Evolutionary conservation across 92 coral and sea anemone genomes (phyloP).

Genomic region (Ricordea florida): DNA sequence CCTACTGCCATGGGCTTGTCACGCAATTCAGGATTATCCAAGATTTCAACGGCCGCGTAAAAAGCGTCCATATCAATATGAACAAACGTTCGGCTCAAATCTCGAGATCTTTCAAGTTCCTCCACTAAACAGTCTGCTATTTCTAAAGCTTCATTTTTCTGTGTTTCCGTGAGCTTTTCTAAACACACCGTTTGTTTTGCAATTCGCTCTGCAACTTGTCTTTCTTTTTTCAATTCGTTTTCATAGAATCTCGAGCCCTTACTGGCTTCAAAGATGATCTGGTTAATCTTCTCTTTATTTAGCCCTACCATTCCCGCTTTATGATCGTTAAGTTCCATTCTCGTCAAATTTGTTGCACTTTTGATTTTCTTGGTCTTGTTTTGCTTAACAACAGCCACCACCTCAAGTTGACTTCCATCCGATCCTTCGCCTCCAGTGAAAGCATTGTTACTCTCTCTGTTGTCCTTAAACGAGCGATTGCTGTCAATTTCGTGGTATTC

Average conservation of each 20-base stretch:
- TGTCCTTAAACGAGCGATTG: not conserved
- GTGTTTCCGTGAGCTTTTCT: slow-evolving; percentile 55
- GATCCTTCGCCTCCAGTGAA: not conserved
- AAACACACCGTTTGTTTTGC: slow-evolving; percentile 55
- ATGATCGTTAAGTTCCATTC: slow-evolving; percentile 94
- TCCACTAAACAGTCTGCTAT: slow-evolving; percentile 67
- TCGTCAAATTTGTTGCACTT: slow-evolving; percentile 49
- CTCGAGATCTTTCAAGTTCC: slow-evolving; percentile 85
- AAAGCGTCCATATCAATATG: slow-evolving; percentile 99
- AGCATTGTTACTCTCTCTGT: not conserved
- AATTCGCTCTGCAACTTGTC: slow-evolving; percentile 85
- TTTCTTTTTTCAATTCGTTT: slow-evolving; percentile 85
- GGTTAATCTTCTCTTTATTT: slow-evolving; percentile 88
- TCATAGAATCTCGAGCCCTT: slow-evolving; percentile 96
- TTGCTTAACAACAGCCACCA: not conserved
- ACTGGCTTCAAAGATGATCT: slow-evolving; percentile 93
- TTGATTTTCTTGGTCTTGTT: not conserved
- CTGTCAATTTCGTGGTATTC: not conserved
- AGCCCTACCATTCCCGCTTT: slow-evolving; percentile 99
- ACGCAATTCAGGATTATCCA: slow-evolving; percentile 71
- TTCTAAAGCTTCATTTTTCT: slow-evolving; percentile 68
- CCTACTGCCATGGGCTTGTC: slow-evolving; percentile 99
- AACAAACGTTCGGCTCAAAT: slow-evolving; percentile 86
- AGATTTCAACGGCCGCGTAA: slow-evolving; percentile 95
- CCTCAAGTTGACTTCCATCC: not conserved